Conservation (phyloP, 2,888 invertebrate genomes). For the Drosophila anomalipes region DNA sequence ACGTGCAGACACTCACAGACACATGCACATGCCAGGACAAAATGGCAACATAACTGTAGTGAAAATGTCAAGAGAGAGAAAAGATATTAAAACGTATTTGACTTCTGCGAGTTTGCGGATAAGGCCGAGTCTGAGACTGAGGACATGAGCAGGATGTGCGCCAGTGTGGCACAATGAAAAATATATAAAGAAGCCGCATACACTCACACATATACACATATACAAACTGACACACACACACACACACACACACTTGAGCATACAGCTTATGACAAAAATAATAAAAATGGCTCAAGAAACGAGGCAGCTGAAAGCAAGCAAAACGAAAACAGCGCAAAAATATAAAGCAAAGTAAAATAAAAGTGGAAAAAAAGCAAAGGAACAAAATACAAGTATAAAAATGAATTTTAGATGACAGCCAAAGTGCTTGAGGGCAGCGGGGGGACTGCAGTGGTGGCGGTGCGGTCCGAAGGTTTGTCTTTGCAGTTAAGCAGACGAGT, state of each 20-base stretch:
- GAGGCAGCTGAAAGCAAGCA: slow-evolving; percentile 66
- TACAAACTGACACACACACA: slow-evolving; percentile 29
- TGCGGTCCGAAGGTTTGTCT: slow-evolving; percentile 72
- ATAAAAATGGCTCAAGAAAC: slow-evolving; percentile 81
- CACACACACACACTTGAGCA: slow-evolving; percentile 23
- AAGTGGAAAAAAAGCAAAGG: slow-evolving; percentile 39
- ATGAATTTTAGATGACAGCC: slow-evolving; percentile 83
- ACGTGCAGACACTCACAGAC: slow-evolving; percentile 23
- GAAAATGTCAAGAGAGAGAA: slow-evolving; percentile 83
- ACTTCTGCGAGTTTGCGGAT: slow-evolving; percentile 79
- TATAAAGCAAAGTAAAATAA: slow-evolving; percentile 62
- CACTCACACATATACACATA: slow-evolving; percentile 38
- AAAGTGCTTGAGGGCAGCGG: slow-evolving; percentile 56
- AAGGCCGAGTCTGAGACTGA: slow-evolving; percentile 24
- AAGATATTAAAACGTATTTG: slow-evolving; percentile 84
- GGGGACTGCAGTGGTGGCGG: slow-evolving; percentile 8
- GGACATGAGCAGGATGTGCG: slow-evolving; percentile 76
- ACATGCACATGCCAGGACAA: slow-evolving; percentile 56
- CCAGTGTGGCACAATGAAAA: slow-evolving; percentile 82
- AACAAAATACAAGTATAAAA: slow-evolving; percentile 78
- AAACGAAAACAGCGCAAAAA: slow-evolving; percentile 65
- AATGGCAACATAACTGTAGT: slow-evolving; percentile 83
- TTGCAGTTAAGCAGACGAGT: slow-evolving; percentile 82
- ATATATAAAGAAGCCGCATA: slow-evolving; percentile 78
- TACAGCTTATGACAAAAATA: slow-evolving; percentile 79